Evolutionary conservation across 2,113 vertebrate genomes (phyloP).

Genomic region (Lipotes vexillifer): DNA sequence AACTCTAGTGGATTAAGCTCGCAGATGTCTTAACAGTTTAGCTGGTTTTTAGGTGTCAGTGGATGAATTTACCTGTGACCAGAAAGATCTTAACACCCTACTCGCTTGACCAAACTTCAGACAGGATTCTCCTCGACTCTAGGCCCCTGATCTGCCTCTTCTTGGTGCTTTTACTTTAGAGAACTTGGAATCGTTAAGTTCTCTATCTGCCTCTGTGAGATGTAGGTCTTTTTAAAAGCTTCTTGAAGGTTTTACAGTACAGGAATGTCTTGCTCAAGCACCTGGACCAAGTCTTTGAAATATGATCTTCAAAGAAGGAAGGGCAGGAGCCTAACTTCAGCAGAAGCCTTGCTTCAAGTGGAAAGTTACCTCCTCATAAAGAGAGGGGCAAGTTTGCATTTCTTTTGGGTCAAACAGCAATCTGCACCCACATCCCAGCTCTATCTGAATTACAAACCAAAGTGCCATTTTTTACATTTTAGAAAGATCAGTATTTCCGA

Average conservation of each 20-base stretch:
- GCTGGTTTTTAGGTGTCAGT: not conserved
- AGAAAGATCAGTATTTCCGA: not conserved
- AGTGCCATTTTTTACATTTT: not conserved
- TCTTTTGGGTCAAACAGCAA: not conserved
- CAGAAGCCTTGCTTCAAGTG: not conserved
- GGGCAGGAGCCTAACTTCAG: not conserved
- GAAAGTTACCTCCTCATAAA: not conserved
- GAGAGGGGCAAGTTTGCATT: not conserved
- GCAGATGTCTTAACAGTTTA: not conserved
- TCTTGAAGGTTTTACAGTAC: not conserved
- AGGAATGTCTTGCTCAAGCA: not conserved
- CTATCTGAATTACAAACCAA: not conserved
- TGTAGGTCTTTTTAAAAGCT: not conserved
- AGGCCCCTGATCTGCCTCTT: not conserved
- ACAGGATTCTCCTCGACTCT: not conserved
- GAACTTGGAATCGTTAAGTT: not conserved
- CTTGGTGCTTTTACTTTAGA: not conserved
- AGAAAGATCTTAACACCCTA: not conserved
- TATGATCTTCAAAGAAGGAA: not conserved
- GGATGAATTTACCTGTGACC: not conserved
- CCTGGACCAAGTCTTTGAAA: not conserved
- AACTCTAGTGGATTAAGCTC: not conserved
- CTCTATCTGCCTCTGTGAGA: not conserved
- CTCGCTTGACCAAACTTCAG: not conserved
- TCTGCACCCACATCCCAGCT: not conserved